phyloP scores from a whole-genome alignment of 92 coral and sea anemone genomes.

The Phenganax marumi region DNA sequence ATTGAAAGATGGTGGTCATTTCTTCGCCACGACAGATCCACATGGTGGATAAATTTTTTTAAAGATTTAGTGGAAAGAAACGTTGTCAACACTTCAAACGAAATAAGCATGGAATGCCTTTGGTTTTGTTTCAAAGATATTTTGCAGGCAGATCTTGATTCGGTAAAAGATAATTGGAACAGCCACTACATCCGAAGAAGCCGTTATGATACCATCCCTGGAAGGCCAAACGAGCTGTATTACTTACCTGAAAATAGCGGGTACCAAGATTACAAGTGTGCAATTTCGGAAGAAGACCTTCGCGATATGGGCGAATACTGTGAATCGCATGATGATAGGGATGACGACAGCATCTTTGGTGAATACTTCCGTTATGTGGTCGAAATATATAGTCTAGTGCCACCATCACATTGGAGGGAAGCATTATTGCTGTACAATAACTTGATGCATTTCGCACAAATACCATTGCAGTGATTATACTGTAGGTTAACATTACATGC shows the following conservation, averaged over 20 bases:
- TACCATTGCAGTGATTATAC: too few species aligned
- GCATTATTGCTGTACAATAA: constrained; percentile 18
- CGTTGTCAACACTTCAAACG: constrained; percentile 6
- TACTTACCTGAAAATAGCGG: constrained; percentile 43
- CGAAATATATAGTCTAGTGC: background rate
- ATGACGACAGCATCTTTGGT: constrained; percentile 26
- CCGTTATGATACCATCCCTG: constrained; percentile 48
- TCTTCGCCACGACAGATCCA: constrained; percentile 20
- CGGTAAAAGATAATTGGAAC: constrained; percentile 11
- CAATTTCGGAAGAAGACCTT: constrained; percentile 24
- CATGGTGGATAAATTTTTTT: constrained; percentile 21
- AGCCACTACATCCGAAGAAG: constrained; percentile 13
- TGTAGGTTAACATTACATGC: too few species aligned
- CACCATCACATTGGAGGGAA: constrained; percentile 13
- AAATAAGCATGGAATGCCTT: constrained; percentile 15
- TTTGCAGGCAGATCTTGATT: constrained; percentile 22
- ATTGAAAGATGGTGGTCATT: constrained; percentile 20
- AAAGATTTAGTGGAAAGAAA: constrained; percentile 19
- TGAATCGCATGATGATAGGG: background rate
- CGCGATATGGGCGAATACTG: constrained; percentile 45
- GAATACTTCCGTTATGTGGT: constrained; percentile 14
- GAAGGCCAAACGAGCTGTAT: constrained; percentile 47
- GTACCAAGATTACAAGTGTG: constrained; percentile 36
- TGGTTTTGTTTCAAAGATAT: constrained; percentile 20
- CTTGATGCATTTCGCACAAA: constrained; percentile 1